Conservation (phyloP, 2,888 invertebrate genomes). For the Metopia argyrocephala region DNA sequence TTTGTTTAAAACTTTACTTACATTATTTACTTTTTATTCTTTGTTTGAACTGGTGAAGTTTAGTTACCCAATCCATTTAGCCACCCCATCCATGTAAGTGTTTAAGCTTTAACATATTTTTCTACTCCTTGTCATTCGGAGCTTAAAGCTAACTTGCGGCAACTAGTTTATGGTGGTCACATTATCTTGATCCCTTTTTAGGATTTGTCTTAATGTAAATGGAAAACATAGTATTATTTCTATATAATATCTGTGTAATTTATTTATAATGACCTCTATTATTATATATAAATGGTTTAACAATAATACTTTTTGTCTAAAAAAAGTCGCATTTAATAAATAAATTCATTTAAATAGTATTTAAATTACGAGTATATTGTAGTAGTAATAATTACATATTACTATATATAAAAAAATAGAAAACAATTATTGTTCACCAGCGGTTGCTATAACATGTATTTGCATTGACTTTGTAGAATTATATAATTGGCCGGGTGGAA, state of each 20-base stretch:
- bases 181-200: too few relatives aligned
- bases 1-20: too few relatives aligned
- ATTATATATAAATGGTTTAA: slow-evolving; percentile 54
- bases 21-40: too few relatives aligned
- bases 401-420: not conserved
- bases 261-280: slow-evolving; percentile 51
- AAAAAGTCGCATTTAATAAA: slow-evolving; percentile 58
- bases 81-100: too few relatives aligned
- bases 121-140: too few relatives aligned
- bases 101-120: too few relatives aligned
- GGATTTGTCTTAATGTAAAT: too few relatives aligned
- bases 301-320: slow-evolving; percentile 62
- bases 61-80: too few relatives aligned
- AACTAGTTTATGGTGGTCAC: too few relatives aligned
- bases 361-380: slow-evolving; percentile 27
- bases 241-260: slow-evolving; percentile 32
- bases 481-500: slow-evolving; percentile 94
- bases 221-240: not conserved
- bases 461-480: slow-evolving; percentile 94
- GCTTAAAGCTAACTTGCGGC: too few relatives aligned
- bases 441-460: slow-evolving; percentile 88
- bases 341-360: slow-evolving; percentile 61
- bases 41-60: too few relatives aligned
- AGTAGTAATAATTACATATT: slow-evolving; percentile 8
- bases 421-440: slow-evolving; percentile 72